Evolutionary conservation across 2,113 vertebrate genomes (phyloP), one percentile per base, ranked within the genome.

Genomic region (Isichthys henryi): DNA sequence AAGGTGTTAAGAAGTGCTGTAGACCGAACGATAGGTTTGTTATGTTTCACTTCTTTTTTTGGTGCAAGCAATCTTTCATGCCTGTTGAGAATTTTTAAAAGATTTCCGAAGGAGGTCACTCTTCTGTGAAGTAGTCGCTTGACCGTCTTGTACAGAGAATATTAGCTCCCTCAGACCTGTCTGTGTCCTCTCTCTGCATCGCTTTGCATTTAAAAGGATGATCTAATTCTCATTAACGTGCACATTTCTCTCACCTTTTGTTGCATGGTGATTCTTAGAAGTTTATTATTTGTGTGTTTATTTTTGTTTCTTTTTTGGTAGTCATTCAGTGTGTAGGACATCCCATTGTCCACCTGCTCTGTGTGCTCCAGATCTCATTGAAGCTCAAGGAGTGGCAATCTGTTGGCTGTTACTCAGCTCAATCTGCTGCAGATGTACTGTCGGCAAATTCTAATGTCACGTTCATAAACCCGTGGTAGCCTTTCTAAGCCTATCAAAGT

Each of bases 131-230:
- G 70, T 70, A 50, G 91, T 66, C 91, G 94, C 94, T 95, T 93
- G 92, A 90, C 92, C 95, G 94, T 93, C 93, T 91, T 94, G 92
- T 93, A 94, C 90, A 88, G 92, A 94, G 91, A 93, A 89, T 8
- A 90, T 90, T 89, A 89, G 90, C 91, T 91, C 92, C 91, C 91
- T 94, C 91, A 48, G 19, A 27, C 80, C 9, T 91, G 89, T 90
- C 92, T 92, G 89, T 89, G 90, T 94, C 91, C 89, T 93, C 91
- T 93, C 91, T 94, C 91, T 87, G 93, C 95, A 94, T 94, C 93
- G 95, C 95, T 96, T 95, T 95, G 95, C 95, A 94, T 94, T 91
- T 94, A 92, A 93, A 95, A 95, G 95, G 95, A 96, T 96, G 95
- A 96, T 96, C 95, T 96, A 96, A 96, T 95, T 93, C 91, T 94